Conservation (phyloP, 2,888 invertebrate genomes). For the Temnothorax rugatulus region DNA sequence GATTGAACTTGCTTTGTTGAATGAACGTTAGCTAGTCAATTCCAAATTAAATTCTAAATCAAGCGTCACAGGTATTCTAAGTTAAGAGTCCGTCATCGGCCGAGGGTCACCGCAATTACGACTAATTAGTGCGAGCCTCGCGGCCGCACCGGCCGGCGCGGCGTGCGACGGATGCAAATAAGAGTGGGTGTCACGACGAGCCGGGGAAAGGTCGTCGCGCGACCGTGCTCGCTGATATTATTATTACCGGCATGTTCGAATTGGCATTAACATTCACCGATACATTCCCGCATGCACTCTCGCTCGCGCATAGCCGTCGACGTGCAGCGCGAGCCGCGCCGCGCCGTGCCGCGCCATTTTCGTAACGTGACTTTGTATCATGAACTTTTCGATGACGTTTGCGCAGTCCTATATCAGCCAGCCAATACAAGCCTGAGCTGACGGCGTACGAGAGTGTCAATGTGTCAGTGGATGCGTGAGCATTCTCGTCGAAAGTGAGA, state of each 20-base stretch:
- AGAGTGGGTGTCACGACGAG: slow-evolving; percentile 42
- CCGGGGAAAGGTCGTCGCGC: slow-evolving; percentile 42
- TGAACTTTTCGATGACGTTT: slow-evolving; percentile 85
- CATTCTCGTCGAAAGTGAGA: slow-evolving; percentile 52
- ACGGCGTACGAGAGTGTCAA: slow-evolving; percentile 15
- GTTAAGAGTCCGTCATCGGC: slow-evolving; percentile 13
- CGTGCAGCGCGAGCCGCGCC: slow-evolving; percentile 61
- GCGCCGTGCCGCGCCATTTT: slow-evolving; percentile 76
- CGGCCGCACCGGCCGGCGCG: background rate
- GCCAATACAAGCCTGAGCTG: slow-evolving; percentile 59
- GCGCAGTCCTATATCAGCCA: slow-evolving; percentile 80
- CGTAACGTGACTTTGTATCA: slow-evolving; percentile 85
- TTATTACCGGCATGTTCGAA: slow-evolving; percentile 72
- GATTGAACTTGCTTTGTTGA: background rate
- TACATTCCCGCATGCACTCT: slow-evolving; percentile 60
- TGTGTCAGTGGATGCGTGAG: slow-evolving; percentile 13
- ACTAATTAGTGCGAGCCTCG: slow-evolving; percentile 36
- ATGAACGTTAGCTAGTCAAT: background rate
- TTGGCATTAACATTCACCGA: slow-evolving; percentile 78
- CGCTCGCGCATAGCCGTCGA: slow-evolving; percentile 68
- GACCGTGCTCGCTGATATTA: slow-evolving; percentile 59
- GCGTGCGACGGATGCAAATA: slow-evolving; percentile 49
- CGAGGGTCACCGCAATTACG: slow-evolving; percentile 40
- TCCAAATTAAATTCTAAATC: background rate
- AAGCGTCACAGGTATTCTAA: background rate